These are phyloP conservation scores for Onthophagus taurus DNA, from an alignment of 1,140 invertebrate species.

Conservation along the genomic window DNA sequence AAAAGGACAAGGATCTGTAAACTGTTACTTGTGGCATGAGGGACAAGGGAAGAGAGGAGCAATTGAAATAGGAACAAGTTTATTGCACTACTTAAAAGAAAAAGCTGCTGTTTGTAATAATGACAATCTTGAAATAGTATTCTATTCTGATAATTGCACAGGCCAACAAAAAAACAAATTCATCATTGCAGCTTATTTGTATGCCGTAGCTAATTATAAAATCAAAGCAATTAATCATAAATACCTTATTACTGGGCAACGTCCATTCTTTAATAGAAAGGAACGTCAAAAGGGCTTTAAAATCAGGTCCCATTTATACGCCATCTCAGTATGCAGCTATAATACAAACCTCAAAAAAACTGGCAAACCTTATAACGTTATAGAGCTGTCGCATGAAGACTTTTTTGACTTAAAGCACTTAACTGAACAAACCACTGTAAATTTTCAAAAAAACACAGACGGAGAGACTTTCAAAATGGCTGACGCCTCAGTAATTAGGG, in stretches of 20 bases:
- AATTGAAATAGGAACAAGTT: slow-evolving; percentile 22
- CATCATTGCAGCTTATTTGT: slow-evolving; percentile 30
- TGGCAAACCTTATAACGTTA: slow-evolving; percentile 23
- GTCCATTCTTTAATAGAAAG: background rate
- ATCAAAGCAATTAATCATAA: slow-evolving; percentile 31
- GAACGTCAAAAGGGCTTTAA: background rate
- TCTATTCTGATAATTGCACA: slow-evolving; percentile 32
- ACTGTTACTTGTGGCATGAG: slow-evolving; percentile 26
- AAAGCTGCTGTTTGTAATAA: slow-evolving; percentile 4
- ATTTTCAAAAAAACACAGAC: slow-evolving; percentile 7
- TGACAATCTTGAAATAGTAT: slow-evolving; percentile 17
- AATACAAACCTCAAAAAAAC: too few species aligned
- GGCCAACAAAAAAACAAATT: slow-evolving; percentile 40
- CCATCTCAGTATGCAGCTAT: too few species aligned
- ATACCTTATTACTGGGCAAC: slow-evolving; percentile 8
- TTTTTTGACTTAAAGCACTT: slow-evolving; percentile 21
- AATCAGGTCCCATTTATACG: slow-evolving; percentile 6
- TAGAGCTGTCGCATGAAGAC: slow-evolving; percentile 22
- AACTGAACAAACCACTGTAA: too few species aligned
- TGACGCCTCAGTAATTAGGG: background rate
- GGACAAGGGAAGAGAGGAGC: slow-evolving; percentile 20
- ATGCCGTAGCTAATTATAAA: slow-evolving; percentile 24
- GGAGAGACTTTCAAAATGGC: background rate
- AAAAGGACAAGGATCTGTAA: slow-evolving; percentile 14
- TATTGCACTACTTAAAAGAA: slow-evolving; percentile 19